Base-by-base conservation (phyloP, 1,140 invertebrate species). In the Listronotus bonariensis region DNA sequence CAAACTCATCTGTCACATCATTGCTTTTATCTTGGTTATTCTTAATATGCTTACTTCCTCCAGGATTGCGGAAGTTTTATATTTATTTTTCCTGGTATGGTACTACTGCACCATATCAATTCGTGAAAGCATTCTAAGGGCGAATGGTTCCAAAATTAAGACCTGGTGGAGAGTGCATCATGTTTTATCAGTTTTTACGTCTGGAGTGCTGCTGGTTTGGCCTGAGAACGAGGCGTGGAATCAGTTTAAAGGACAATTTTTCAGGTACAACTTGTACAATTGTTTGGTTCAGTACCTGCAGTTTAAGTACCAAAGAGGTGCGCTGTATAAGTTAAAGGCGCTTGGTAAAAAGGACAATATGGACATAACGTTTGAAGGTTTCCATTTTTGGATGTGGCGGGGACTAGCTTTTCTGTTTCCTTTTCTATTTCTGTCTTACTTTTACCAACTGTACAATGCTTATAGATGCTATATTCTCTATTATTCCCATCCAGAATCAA, bases 341-440 rank as follows among this genome's bases (percentile, higher is more conserved):
- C 81, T 99, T 0, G 97, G 97, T 0, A 93, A 97, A 74, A 83
- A 95, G 1, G 91, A 95, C 76, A 94, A 95, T 68, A 99, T 99
- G 97, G 97, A 99, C 77, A 97, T 99, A 45, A 99, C 97, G 0
- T 94, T 98, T 60, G 96, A 99, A 83, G 97, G 97, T 31, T 99
- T 99, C 78, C 96, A 98, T 81, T 97, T 93, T 0, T 99, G 97
- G 96, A 99, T 99, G 97, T 99, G 96, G 94, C 88, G 93, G 63
- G 97, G 97, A 0, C 81, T 99, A 10, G 92, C 91, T 6, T 99
- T 98, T 77, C 82, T 99, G 0, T 77, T 99, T 45, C 97, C 97
- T n/a, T 98, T 99, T 80, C 85, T 99, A 0, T 95, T 97, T 74
- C 79, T 90, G 62, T 96, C 94, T 6, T 99, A 99, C 78, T 83